Evolutionary conservation across 2,888 invertebrate species (phyloP), one percentile per base, ranked within the genome.

Genomic region (Drosophila mayaguana): DNA sequence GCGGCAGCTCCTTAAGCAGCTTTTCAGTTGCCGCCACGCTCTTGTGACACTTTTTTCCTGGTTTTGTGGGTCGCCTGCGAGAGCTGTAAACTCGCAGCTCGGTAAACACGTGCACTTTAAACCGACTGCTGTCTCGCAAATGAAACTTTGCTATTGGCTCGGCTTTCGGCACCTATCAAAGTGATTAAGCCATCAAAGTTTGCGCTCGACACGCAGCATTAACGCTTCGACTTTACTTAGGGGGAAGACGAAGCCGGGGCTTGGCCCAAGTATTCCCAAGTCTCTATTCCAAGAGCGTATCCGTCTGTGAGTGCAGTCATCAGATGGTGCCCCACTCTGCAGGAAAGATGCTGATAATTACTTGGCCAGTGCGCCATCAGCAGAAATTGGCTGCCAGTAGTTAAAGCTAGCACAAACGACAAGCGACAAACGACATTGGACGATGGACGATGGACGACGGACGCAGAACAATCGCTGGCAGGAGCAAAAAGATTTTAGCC

Each of bases 171-270:
- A 38, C 36, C 75, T 77, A 76, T 78, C 80, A 78, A 75, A 83
- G 86, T 86, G 86, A 87, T 87, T 87, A 87, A 86, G 86, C 76
- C 86, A 87, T 87, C 88, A 87, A 87, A 83, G 85, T 85, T 86
- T 88, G 80, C 81, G 69, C 79, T 76, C 79, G 88, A 88, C 86
- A 87, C 86, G 86, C 80, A 83, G 88, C 86, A 88, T 87, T 88
- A 86, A 86, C 88, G 88, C 75, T 79, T 75, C 66, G 67, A 53
- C 69, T 61, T 67, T 43, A 45, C 70, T 67, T 57, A 68, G 64
- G 22, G 51, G n/a, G 11, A 16, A 12, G 51, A 28, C 32, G 34
- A 28, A 34, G 20, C 4, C 20, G 9, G 8, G 16, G 34, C 5
- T 34, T 20, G 28, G 12, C 18, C 32, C 48, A 50, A 50, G 28